These are phyloP conservation scores for Spialia ferax DNA, from an alignment of 2,888 invertebrate species.

Conservation along the genomic window DNA sequence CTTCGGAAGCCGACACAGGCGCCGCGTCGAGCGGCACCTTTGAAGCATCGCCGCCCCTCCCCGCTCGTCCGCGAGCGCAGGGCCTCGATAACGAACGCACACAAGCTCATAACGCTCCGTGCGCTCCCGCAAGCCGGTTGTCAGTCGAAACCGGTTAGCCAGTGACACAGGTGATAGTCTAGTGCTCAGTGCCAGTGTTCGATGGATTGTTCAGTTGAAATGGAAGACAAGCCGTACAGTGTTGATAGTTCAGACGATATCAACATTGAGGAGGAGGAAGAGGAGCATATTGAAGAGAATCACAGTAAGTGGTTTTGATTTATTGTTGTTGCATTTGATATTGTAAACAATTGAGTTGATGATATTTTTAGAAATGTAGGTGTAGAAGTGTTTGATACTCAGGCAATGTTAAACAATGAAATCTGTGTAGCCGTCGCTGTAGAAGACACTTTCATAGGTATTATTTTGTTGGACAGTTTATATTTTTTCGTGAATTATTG, in stretches of 20 bases:
- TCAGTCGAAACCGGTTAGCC: slow-evolving; percentile 79
- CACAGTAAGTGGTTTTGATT: slow-evolving; percentile 66
- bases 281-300: slow-evolving; percentile 74
- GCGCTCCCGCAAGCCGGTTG: slow-evolving; percentile 83
- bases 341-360: not conserved
- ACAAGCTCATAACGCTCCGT: slow-evolving; percentile 82
- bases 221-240: slow-evolving; percentile 84
- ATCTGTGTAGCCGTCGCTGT: no score
- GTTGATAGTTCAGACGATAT: slow-evolving; percentile 84
- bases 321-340: slow-evolving; percentile 30
- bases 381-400: no score
- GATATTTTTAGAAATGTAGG: no score
- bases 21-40: slow-evolving; percentile 77
- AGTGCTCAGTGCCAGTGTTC: slow-evolving; percentile 58
- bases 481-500: no score
- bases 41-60: slow-evolving; percentile 74
- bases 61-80: slow-evolving; percentile 61
- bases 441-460: no score
- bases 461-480: no score
- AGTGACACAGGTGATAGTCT: slow-evolving; percentile 65
- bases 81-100: slow-evolving; percentile 77
- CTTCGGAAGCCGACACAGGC: slow-evolving; percentile 82
- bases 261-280: slow-evolving; percentile 81
- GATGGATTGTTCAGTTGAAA: slow-evolving; percentile 75
- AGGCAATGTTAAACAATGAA: no score